Evolutionary conservation across 2,113 vertebrate species (phyloP).

Genomic region (Naja naja): DNA sequence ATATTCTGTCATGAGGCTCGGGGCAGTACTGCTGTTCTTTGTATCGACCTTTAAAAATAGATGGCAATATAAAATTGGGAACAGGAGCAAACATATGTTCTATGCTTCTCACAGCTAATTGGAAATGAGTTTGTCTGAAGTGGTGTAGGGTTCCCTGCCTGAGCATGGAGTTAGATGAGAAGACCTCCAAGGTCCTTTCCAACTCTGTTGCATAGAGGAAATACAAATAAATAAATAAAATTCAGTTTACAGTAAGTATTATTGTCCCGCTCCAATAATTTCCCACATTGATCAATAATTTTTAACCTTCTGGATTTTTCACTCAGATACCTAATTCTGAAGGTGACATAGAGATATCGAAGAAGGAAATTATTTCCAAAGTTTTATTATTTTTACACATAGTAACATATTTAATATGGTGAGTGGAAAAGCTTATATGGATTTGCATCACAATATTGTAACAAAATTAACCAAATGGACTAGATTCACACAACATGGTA

Average conservation of each 20-base stretch:
- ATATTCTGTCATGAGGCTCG: neutral
- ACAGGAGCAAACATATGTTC: neutral
- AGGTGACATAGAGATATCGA: neutral
- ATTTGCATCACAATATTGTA: neutral
- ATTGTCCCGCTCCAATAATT: neutral
- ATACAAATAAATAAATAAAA: neutral
- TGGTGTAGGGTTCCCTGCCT: no score
- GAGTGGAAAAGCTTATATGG: neutral
- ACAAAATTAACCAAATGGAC: neutral
- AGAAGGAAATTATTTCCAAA: neutral
- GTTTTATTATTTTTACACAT: neutral
- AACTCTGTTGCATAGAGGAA: neutral
- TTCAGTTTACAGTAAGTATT: neutral
- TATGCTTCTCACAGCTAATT: neutral
- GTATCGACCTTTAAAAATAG: neutral
- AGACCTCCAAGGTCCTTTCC: no score
- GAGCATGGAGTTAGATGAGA: no score
- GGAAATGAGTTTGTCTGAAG: neutral
- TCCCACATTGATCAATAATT: neutral
- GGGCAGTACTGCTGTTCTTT: neutral
- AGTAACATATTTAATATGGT: neutral
- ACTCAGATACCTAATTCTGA: neutral
- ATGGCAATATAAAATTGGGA: neutral
- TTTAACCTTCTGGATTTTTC: neutral
- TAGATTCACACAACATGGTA: neutral